Evolutionary conservation across 1,140 invertebrate species (phyloP), one percentile per base, ranked within the genome.

Genomic region (Theocolax elegans): DNA sequence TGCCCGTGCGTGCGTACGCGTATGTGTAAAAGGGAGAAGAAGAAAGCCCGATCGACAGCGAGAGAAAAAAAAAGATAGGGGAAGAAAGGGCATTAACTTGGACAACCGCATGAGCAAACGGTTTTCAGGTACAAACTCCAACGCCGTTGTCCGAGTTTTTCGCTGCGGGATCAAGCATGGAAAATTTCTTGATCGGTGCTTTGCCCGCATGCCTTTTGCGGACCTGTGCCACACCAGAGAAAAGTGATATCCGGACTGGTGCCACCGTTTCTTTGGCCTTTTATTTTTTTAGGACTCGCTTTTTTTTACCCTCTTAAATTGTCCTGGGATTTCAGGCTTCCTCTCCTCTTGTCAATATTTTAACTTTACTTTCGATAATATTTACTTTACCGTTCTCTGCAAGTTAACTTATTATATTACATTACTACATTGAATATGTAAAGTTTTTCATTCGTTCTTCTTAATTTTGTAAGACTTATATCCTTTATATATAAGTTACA

Each of bases 281-380:
- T 27, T 67, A 51, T 60, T 67, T 67, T 60, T 67, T 67, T 67
- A 67, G 66, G 56, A 60, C 13, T 15, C 8, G 8, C 19, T 53
- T 40, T 65, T 54, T 10, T 35, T 29, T 21, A 8, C 9, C 1
- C 21, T 9, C 63, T 13, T 29, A 8, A 12, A 35, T 23, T 25
- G 19, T 46, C 29, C 46, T 66, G 42, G 21, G 54, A 59, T 67
- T 51, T 42, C n/a, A n/a, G 23, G 17, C 42, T 40, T 49, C 31
- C 51, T 40, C 19, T 27, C 29, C 19, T 27, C 29, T 44, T n/a
- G 56, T 60, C 40, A 59, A 58, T 67, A 51, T 67, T 67, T 60
- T 51, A 67, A 67, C 44, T 59, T 60, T 25, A 44, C 44, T 44
- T 59, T 27, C 15, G 1, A 40, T 15, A 67, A 67, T 67, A 60